Percentiles rank a stretch among this genome's conserved stretches.
Conservation (phyloP, 2,113 vertebrate genomes). For the Channa argus region DNA sequence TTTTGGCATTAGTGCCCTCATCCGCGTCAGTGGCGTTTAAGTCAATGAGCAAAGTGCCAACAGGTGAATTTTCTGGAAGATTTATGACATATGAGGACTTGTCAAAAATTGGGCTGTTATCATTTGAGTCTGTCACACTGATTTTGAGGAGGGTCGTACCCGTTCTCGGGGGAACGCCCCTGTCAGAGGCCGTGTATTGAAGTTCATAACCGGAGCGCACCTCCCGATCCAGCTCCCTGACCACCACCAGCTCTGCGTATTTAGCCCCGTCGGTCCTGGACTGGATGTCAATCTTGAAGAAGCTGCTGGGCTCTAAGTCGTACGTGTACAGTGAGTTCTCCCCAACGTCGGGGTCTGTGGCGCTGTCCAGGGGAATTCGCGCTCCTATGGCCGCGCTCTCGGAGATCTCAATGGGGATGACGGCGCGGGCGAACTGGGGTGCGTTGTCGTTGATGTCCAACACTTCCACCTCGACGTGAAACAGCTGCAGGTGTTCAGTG, state of each 20-base stretch:
- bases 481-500: conserved; percentile 95
- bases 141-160: conserved; percentile 94
- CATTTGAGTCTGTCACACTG: conserved; percentile 94
- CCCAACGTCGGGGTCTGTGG: conserved; percentile 94
- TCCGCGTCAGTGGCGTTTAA: conserved; percentile 97
- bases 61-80: conserved; percentile 88
- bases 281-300: conserved; percentile 91
- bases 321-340: conserved; percentile 95
- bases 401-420: conserved; percentile 95
- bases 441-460: conserved; percentile 97
- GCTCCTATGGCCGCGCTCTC: conserved; percentile 94
- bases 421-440: conserved; percentile 91
- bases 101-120: conserved; percentile 95
- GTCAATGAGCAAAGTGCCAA: conserved; percentile 92
- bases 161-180: conserved; percentile 90
- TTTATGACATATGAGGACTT: conserved; percentile 90
- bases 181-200: conserved; percentile 92
- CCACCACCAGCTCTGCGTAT: conserved; percentile 93
- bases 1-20: conserved; percentile 95
- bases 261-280: conserved; percentile 93
- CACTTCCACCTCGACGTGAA: conserved; percentile 96
- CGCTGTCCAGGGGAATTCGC: conserved; percentile 95
- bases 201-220: conserved; percentile 91
- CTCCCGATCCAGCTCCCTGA: conserved; percentile 92
- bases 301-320: conserved; percentile 89